Conservation (phyloP, 92 coral and sea anemone genomes). For the Isaurus tuberculatus region DNA sequence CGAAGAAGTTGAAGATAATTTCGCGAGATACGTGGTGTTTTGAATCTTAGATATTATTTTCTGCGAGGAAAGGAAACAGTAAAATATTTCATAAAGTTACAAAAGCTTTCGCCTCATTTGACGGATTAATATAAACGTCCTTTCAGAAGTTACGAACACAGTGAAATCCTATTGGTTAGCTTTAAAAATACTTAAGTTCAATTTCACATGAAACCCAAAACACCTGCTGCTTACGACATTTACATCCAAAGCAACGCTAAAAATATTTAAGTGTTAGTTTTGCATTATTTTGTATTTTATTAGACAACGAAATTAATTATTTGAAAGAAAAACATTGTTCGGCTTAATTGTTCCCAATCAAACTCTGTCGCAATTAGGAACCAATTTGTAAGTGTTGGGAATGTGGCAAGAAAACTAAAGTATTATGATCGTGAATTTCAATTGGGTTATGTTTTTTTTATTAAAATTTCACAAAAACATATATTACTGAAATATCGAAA, state of each 20-base stretch:
- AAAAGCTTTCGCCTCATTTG: constrained; percentile 15
- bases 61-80: constrained; percentile 5
- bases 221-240: constrained; percentile 21
- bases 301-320: background rate
- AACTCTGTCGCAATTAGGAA: too few species aligned
- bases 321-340: background rate
- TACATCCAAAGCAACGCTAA: background rate
- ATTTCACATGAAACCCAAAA: too few species aligned
- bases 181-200: background rate
- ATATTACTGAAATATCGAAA: too few species aligned
- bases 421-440: too few species aligned
- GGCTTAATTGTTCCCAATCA: background rate
- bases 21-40: background rate
- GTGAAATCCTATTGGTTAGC: constrained; percentile 24
- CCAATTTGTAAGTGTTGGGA: too few species aligned
- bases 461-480: too few species aligned
- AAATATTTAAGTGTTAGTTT: background rate
- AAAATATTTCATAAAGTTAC: constrained; percentile 33
- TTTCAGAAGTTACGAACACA: background rate
- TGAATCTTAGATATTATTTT: background rate
- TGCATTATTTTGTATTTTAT: background rate
- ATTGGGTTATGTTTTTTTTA: too few species aligned
- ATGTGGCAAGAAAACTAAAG: too few species aligned
- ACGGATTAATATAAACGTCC: background rate
- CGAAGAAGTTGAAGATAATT: background rate